These are phyloP conservation scores for Tineola bisselliella DNA, from an alignment of 2,888 invertebrate genomes.

Conservation along the genomic window DNA sequence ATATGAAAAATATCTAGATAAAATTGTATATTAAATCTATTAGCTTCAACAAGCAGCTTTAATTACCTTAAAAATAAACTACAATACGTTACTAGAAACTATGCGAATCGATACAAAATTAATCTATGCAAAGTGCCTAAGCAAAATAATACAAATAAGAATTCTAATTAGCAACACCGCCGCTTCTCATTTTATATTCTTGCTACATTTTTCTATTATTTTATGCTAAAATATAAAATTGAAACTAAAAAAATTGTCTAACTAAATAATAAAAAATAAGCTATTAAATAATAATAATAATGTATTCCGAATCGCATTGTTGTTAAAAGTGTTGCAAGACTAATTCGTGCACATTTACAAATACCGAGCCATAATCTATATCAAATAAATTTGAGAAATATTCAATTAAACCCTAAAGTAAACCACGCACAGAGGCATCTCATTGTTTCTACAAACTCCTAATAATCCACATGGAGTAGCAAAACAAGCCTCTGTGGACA, in stretches of 20 bases:
- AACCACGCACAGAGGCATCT: too few species aligned
- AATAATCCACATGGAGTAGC: too few species aligned
- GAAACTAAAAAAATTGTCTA: background rate
- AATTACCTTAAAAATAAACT: background rate
- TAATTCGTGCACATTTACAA: background rate
- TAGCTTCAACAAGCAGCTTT: conserved; percentile 2
- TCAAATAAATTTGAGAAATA: too few species aligned
- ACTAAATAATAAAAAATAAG: background rate
- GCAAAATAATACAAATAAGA: too few species aligned
- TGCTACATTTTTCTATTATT: background rate
- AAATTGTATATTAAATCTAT: background rate
- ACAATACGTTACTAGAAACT: background rate
- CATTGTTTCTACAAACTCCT: too few species aligned
- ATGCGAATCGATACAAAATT: background rate
- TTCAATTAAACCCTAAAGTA: too few species aligned
- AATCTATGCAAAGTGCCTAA: too few species aligned
- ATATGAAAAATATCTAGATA: background rate
- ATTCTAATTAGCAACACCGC: background rate
- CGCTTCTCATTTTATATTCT: background rate
- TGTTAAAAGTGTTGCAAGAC: background rate
- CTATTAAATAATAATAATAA: background rate
- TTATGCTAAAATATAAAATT: background rate
- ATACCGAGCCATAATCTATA: too few species aligned
- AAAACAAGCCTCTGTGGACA: too few species aligned
- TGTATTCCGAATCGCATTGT: conserved; percentile 1